Evolutionary conservation across 2,888 invertebrate species (phyloP), one percentile per base, ranked within the genome.

Genomic region (Encarsia formosa): DNA sequence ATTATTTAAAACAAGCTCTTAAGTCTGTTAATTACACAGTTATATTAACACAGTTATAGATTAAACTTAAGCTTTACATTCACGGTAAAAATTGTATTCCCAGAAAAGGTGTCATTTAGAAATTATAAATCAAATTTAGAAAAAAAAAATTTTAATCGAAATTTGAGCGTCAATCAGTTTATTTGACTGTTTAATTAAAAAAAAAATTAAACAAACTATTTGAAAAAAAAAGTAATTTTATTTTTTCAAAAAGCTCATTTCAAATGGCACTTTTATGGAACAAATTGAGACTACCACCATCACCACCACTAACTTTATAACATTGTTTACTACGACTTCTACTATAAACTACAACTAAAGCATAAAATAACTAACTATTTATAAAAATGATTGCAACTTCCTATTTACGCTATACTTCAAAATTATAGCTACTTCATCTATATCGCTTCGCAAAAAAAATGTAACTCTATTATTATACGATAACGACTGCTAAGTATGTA

Each of bases 221-320:
- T n/a, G n/a, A n/a, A n/a, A n/a, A n/a, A n/a, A n/a, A n/a, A n/a
- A n/a, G n/a, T n/a, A n/a, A n/a, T n/a, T n/a, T n/a, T n/a, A n/a
- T n/a, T n/a, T n/a, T n/a, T n/a, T n/a, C n/a, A n/a, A n/a, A n/a
- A n/a, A n/a, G 20, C 19, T 15, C 26, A 19, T 37, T 32, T 13
- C 18, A 32, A 22, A 44, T 50, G 44, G 34, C 44, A 48, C 43
- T 53, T 56, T 24, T n/a, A 50, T 38, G 8, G 42, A 23, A 15
- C 44, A 40, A 43, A 49, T 57, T 50, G 38, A 52, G 47, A 62
- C 56, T 62, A 63, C 62, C 61, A 63, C 62, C 61, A 63, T 56
- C 61, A 62, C 58, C 58, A 63, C 63, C 62, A 62, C 58, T 63
- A 63, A 19, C 62, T 64, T 58, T 61, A 61, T 53, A 39, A 47